These are phyloP conservation scores for Tholera decimalis DNA, from an alignment of 2,888 invertebrate species.

Conservation along the genomic window DNA sequence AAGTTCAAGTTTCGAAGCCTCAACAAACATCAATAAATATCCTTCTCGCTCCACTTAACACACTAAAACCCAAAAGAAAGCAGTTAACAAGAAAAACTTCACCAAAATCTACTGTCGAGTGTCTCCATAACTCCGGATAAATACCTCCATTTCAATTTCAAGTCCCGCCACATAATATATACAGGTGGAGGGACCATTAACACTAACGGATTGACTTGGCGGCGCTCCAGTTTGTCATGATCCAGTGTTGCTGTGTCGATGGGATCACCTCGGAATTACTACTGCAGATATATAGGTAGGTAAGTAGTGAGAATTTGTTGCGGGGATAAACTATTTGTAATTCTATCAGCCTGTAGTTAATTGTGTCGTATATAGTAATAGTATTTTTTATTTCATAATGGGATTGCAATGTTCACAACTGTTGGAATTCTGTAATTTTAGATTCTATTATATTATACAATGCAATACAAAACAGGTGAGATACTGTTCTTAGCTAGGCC, in stretches of 20 bases:
- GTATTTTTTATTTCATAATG: no score
- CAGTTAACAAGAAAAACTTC: constrained; percentile 20
- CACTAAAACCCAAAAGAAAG: constrained; percentile 24
- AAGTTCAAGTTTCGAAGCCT: background rate
- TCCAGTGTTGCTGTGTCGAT: constrained; percentile 53
- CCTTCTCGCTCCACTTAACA: background rate
- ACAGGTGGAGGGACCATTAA: constrained; percentile 46
- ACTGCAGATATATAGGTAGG: constrained; percentile 39
- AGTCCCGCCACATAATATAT: constrained; percentile 51
- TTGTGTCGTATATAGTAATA: background rate
- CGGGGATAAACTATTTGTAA: background rate
- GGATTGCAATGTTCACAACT: no score
- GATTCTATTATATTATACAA: no score
- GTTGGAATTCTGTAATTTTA: no score
- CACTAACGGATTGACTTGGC: constrained; percentile 56
- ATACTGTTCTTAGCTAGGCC: no score
- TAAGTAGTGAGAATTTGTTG: constrained; percentile 2
- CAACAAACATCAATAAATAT: background rate
- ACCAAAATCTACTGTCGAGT: constrained; percentile 24
- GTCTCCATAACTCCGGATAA: constrained; percentile 45
- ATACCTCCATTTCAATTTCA: constrained; percentile 54
- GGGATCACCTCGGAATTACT: constrained; percentile 45
- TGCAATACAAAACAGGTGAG: no score
- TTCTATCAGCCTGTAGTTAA: constrained; percentile 4
- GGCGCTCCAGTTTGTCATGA: constrained; percentile 56